Evolutionary conservation across 2,888 invertebrate genomes (phyloP).

Genomic region (Sclerodermus sp.): DNA sequence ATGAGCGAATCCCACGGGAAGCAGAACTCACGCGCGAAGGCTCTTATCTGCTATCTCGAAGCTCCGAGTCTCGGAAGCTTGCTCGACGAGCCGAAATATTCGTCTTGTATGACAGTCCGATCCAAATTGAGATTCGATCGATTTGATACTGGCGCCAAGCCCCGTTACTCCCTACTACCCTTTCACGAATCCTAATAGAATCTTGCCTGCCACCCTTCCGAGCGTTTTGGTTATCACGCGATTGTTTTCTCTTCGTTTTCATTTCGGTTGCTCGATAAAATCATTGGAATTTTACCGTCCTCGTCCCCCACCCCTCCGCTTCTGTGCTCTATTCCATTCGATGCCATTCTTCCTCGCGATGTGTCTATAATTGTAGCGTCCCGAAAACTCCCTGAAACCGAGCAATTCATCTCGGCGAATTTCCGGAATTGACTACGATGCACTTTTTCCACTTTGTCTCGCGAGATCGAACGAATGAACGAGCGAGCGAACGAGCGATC

Average conservation of each 20-base stretch:
- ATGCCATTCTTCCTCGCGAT: too few species aligned
- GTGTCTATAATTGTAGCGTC: too few species aligned
- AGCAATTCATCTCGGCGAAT: too few species aligned
- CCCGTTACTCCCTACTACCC: conserved; percentile 3
- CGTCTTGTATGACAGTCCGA: conserved; percentile 41
- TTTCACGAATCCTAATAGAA: conserved; percentile 29
- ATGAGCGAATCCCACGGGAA: conserved; percentile 10
- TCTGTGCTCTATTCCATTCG: too few species aligned
- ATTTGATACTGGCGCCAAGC: conserved; percentile 20
- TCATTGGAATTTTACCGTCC: too few species aligned
- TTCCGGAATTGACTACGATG: too few species aligned
- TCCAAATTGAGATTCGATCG: conserved; percentile 50
- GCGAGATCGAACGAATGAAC: too few species aligned
- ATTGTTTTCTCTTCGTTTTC: conserved; percentile 4
- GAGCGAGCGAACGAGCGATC: too few species aligned
- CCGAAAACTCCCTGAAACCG: too few species aligned
- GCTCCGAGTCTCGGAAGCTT: conserved; percentile 20
- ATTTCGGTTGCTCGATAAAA: background rate
- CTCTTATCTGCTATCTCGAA: conserved; percentile 25
- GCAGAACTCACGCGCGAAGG: conserved; percentile 17
- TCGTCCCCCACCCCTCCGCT: too few species aligned
- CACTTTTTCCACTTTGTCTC: too few species aligned
- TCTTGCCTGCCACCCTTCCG: conserved; percentile 16
- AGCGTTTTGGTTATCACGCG: background rate
- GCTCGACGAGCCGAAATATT: conserved; percentile 38